Base-by-base conservation (phyloP, 2,888 invertebrate genomes). In the Stenodema calcarata region DNA sequence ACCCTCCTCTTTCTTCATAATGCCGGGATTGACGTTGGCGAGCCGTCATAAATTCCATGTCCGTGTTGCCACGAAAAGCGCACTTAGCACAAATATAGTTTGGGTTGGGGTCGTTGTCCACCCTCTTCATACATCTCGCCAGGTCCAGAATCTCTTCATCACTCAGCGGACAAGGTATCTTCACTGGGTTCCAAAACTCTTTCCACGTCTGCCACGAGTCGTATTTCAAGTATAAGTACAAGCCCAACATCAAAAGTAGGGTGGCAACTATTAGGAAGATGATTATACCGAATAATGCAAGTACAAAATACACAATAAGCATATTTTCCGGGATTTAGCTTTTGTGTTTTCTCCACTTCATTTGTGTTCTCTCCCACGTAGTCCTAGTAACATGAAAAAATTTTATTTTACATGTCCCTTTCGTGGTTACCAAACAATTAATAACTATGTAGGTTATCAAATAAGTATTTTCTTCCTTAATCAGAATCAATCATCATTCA, bases 11-110 rank as follows among this genome's bases (percentile, higher is more conserved):
- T 78, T 41, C 78, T 23, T 78, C 28, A 23, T 44, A 27, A 44
- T 18, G 16, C 11, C 47, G 4, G n/a, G 44, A 41, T 12, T 44
- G 27, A 41, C 62, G 62, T 44, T 78, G 41, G 16, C 78, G 78
- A 41, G 47, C 7, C 18, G 42, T 27, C 14, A 44, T 18, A 42
- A 78, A 78, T 2, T 78, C 78, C 78, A 78, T 44, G 47, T 78
- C 47, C 11, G 78, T 16, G 47, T 78, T 42, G 23, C 78, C 42
- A 0, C 18, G 27, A 27, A 80, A 50, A 2, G 80, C 80, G 54
- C 80, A 80, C 27, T 80, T 27, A 4, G 54, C 54, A n/a, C 80
- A 80, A 41, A 80, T 50, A 23, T 80, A 54, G n/a, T 50, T 80
- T 0, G 62, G 42, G 0, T 54, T 18, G 0, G 50, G 28, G 35